Percentiles rank a stretch among this genome's conserved stretches.
Evolutionary conservation across 92 coral and sea anemone genomes (phyloP).

Genomic region (Porites rus): DNA sequence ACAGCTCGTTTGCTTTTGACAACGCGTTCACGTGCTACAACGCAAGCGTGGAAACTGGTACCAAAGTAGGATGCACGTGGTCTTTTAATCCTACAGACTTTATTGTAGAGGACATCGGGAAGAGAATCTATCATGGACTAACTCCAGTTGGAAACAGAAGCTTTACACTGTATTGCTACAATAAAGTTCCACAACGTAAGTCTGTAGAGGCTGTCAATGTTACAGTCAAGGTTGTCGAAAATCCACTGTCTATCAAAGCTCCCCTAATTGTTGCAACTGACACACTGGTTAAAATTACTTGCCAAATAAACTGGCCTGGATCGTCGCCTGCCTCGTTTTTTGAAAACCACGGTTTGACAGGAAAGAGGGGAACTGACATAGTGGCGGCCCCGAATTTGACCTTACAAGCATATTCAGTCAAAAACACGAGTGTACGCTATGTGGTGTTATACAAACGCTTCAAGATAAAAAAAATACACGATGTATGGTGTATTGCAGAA

Average conservation of each 20-base stretch:
- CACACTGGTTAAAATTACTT: constrained; percentile 36
- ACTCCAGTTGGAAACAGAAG: constrained; percentile 31
- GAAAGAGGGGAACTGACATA: constrained; percentile 59
- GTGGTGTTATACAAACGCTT: constrained; percentile 26
- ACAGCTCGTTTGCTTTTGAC: constrained; percentile 72
- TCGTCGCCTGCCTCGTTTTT: constrained; percentile 66
- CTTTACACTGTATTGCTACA: constrained; percentile 59
- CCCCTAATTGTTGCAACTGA: constrained; percentile 48
- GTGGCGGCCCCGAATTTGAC: background rate
- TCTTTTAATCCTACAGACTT: constrained; percentile 1
- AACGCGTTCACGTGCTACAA: constrained; percentile 58
- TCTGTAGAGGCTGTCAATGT: background rate
- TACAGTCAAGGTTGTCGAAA: constrained; percentile 45
- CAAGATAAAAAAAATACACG: background rate
- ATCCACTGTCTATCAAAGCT: constrained; percentile 62
- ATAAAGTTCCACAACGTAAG: constrained; percentile 41
- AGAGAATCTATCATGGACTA: constrained; percentile 21
- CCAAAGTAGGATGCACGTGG: constrained; percentile 64
- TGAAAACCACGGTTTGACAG: constrained; percentile 37
- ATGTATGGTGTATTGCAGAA: constrained; percentile 38
- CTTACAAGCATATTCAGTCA: background rate
- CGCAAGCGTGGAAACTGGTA: constrained; percentile 46
- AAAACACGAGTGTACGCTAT: constrained; percentile 18
- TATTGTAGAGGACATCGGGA: background rate
- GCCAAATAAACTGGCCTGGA: constrained; percentile 70